Evolutionary conservation across 2,113 vertebrate genomes (phyloP).

Genomic region (Dipodomys stephensi): DNA sequence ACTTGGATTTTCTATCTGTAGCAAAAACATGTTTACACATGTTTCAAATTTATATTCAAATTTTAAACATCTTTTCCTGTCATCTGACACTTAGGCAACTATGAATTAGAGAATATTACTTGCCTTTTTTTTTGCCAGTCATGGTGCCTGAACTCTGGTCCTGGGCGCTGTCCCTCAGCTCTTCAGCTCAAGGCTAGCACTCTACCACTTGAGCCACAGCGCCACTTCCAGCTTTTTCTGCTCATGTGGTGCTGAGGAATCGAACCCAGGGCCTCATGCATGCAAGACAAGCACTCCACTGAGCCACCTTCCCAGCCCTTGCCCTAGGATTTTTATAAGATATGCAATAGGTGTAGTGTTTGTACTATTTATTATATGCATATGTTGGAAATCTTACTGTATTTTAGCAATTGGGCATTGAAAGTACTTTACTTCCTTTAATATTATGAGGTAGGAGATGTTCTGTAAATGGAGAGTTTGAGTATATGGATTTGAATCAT

Average conservation of each 20-base stretch:
- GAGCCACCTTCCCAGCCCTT: too few relatives aligned
- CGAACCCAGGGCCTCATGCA: too few relatives aligned
- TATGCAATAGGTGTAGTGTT: neutral
- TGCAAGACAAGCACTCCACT: too few relatives aligned
- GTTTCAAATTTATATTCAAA: neutral
- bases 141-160: too few relatives aligned
- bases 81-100: neutral
- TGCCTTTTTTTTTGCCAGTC: neutral
- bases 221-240: too few relatives aligned
- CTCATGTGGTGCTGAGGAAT: too few relatives aligned
- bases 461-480: slow-evolving; percentile 20
- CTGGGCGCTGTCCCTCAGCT: too few relatives aligned
- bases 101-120: slow-evolving; percentile 29
- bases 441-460: neutral
- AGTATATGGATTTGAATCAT: slow-evolving; percentile 3
- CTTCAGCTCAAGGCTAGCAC: too few relatives aligned
- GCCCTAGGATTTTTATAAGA: slow-evolving; percentile 1
- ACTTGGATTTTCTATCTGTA: slow-evolving; percentile 38
- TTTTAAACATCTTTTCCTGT: neutral
- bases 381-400: neutral
- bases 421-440: neutral
- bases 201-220: too few relatives aligned
- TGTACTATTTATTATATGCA: neutral
- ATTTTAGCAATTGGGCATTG: neutral
- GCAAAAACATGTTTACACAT: neutral